Base-by-base conservation (phyloP, 2,888 invertebrate species). In the Eutolmus rufibarbis region DNA sequence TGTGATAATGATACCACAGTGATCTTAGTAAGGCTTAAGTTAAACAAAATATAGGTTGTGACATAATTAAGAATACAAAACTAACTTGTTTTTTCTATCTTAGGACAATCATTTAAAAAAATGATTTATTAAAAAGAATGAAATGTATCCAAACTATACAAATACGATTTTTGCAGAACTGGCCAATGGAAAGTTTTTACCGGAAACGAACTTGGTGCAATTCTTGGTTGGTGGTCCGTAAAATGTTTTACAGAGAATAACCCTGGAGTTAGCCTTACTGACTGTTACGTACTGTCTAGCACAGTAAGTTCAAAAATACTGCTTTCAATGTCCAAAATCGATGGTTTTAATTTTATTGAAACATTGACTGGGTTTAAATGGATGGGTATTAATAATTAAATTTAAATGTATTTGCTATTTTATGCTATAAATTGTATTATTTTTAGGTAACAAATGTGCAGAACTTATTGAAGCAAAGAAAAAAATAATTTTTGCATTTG, bases 281-380 rank as follows among this genome's bases (percentile, higher is more conserved):
- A 98, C 88, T 94, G 96, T 43, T 98, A 96, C 91, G 95, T 98
- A 94, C 92, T 99, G 79, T 95, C 97, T 84, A 99, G 98, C 91
- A 97, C 99, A 1, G 99, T 99, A 51, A 99, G 99, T 89, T 99
- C 99, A 19, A 98, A 98, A 93, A 97, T 99, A 91, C 93, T 99
- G 78, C 93, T 94, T 40, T 95, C 98, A 0, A 96, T 99, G 91
- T 96, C 97, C 0, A 93, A 94, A 77, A 94, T 94, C 1, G 96
- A 97, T 91, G 98, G 97, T 4, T 96, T 96, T 87, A 94, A 95
- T 90, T 95, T 95, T 89, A 92, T 94, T 89, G 98, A 99, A 93
- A 99, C 99, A 0, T 94, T 99, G 86, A 99, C 99, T 0, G 99
- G 99, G 0, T 99, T 99, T 92, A 99, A 99, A 91, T 99, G 99